Percentiles rank a stretch among this genome's conserved stretches.
Evolutionary conservation across 2,888 invertebrate genomes (phyloP).

Genomic region (Peribatodes rhomboidaria): DNA sequence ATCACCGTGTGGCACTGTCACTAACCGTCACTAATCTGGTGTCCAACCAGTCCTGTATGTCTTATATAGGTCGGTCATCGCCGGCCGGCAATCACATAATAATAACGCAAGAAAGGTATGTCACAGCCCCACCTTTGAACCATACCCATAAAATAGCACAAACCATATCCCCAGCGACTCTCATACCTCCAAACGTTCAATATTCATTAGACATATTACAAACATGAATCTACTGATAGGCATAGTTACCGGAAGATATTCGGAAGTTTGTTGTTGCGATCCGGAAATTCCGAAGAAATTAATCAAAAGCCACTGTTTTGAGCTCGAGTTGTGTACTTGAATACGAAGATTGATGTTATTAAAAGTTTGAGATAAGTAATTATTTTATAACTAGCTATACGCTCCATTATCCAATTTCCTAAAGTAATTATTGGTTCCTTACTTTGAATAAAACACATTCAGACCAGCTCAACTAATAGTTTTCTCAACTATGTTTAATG

Average conservation of each 20-base stretch:
- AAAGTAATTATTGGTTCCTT: not conserved
- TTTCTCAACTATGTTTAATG: too few relatives aligned
- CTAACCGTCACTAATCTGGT: conserved; percentile 68
- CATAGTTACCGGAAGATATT: conserved; percentile 63
- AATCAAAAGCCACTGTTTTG: conserved; percentile 43
- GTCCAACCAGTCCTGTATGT: conserved; percentile 66
- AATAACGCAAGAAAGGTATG: conserved; percentile 50
- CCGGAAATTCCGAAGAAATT: conserved; percentile 52
- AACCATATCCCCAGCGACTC: conserved; percentile 46
- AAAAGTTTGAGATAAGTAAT: not conserved
- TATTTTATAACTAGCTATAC: not conserved
- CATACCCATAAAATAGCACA: conserved; percentile 44
- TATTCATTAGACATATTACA: conserved; percentile 68
- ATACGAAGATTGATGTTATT: conserved; percentile 20
- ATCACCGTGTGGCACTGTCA: conserved; percentile 66
- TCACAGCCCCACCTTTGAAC: conserved; percentile 62
- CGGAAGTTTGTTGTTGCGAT: conserved; percentile 48
- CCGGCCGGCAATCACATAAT: conserved; percentile 40
- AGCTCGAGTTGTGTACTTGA: conserved; percentile 22
- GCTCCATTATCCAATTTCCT: not conserved
- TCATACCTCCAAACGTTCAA: conserved; percentile 62
- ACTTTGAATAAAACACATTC: not conserved
- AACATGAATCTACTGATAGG: conserved; percentile 63
- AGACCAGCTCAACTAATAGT: too few relatives aligned
- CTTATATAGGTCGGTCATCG: conserved; percentile 80